Percentiles rank a stretch among this genome's conserved stretches.
Conservation (phyloP, 2,797 vertebrate species). For the Aselliscus stoliczkanus region DNA sequence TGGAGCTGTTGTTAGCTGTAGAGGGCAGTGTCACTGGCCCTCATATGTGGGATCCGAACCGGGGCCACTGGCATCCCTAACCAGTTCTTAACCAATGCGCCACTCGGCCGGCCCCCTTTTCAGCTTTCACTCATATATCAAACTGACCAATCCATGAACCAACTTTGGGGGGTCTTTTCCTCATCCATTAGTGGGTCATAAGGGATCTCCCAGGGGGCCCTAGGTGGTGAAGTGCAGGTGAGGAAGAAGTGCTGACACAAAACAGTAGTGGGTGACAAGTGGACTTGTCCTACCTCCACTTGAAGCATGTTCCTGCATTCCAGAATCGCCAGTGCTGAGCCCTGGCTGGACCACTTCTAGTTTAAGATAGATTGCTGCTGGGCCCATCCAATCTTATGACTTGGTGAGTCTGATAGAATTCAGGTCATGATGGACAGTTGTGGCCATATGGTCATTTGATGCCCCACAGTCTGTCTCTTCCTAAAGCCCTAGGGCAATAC, state of each 20-base stretch:
- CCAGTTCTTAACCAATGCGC: too few species aligned
- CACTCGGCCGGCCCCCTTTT: too few species aligned
- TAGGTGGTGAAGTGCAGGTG: background rate
- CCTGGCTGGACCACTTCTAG: background rate
- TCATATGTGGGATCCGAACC: too few species aligned
- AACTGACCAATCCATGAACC: background rate
- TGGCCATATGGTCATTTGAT: background rate
- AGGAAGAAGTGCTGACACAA: background rate
- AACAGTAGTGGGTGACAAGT: background rate
- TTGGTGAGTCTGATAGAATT: background rate
- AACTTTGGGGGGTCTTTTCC: background rate
- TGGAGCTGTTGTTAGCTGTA: too few species aligned
- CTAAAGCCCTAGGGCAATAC: background rate
- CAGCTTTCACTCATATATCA: background rate
- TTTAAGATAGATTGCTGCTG: slow-evolving; percentile 11
- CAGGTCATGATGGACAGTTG: background rate
- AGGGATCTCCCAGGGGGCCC: background rate
- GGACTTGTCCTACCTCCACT: background rate
- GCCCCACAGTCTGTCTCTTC: slow-evolving; percentile 3
- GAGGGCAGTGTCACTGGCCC: too few species aligned
- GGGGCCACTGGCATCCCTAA: too few species aligned
- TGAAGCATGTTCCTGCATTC: background rate
- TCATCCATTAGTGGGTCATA: background rate
- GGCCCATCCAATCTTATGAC: slow-evolving; percentile 22
- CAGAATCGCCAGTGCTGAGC: background rate